These are phyloP conservation scores for Pygoscelis adeliae DNA, from an alignment of 2,113 vertebrate genomes.

Conservation along the genomic window DNA sequence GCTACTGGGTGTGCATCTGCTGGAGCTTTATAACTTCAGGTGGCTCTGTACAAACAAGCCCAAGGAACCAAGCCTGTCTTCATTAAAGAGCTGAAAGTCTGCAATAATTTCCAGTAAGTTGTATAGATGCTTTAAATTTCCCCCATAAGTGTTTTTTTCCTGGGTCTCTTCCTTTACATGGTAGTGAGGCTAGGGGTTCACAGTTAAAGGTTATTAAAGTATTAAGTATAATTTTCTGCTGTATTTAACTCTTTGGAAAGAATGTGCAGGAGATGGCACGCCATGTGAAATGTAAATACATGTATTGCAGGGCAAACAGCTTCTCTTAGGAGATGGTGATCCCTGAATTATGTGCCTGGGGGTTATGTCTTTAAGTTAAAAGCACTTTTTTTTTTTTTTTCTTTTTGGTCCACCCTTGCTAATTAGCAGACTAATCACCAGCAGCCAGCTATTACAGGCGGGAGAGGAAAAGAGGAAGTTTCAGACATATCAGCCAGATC, in stretches of 20 bases:
- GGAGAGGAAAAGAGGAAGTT: background rate
- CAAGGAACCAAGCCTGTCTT: background rate
- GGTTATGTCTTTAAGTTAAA: conserved; percentile 17
- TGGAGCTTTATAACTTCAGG: background rate
- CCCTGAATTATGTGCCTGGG: background rate
- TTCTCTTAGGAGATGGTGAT: conserved; percentile 41
- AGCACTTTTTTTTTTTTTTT: background rate
- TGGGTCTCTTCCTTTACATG: background rate
- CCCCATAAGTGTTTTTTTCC: background rate
- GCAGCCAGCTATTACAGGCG: background rate
- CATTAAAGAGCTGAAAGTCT: background rate
- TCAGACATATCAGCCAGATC: background rate
- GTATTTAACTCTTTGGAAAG: conserved; percentile 15
- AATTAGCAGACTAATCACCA: conserved; percentile 25
- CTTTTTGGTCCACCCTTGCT: conserved; percentile 17
- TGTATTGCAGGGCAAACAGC: background rate
- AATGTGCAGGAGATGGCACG: background rate
- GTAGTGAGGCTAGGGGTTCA: background rate
- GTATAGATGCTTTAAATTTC: background rate
- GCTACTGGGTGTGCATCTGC: background rate
- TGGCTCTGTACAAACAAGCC: background rate
- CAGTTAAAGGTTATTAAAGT: conserved; percentile 48
- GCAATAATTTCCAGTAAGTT: background rate
- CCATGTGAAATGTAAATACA: background rate
- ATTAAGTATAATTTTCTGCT: conserved; percentile 49